Conservation (phyloP, 2,113 vertebrate species). For the Hucho hucho region DNA sequence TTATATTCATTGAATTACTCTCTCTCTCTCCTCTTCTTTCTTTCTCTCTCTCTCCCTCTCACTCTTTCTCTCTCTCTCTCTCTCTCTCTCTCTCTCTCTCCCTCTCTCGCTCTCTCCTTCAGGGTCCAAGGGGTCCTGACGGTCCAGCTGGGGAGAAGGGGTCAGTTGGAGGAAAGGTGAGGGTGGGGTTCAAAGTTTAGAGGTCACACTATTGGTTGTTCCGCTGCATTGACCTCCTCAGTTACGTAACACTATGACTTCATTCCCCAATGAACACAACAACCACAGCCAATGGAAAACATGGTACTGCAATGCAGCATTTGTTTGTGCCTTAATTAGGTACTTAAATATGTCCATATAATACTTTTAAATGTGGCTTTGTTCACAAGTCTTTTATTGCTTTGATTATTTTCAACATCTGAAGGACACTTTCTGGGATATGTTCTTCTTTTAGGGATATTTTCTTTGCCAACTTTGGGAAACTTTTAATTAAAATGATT, state of each 20-base stretch:
- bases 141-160: conserved; percentile 84
- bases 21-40: not conserved
- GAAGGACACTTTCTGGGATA: conserved; percentile 26
- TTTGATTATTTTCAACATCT: conserved; percentile 9
- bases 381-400: conserved; percentile 21
- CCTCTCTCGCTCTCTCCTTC: conserved; percentile 27
- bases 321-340: not conserved
- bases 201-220: not conserved
- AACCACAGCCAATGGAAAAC: not conserved
- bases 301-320: not conserved
- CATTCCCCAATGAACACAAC: not conserved
- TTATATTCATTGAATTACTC: not conserved
- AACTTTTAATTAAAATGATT: not conserved
- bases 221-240: not conserved
- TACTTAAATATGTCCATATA: not conserved
- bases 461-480: conserved; percentile 29
- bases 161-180: conserved; percentile 82
- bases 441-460: conserved; percentile 8
- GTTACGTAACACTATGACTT: not conserved
- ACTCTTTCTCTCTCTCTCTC: not conserved
- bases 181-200: conserved; percentile 9
- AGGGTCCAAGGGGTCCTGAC: conserved; percentile 89
- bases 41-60: not conserved
- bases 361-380: too few relatives aligned
- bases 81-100: conserved; percentile 1